Conservation (phyloP, 2,888 invertebrate species). For the Dichetophora obliterata region DNA sequence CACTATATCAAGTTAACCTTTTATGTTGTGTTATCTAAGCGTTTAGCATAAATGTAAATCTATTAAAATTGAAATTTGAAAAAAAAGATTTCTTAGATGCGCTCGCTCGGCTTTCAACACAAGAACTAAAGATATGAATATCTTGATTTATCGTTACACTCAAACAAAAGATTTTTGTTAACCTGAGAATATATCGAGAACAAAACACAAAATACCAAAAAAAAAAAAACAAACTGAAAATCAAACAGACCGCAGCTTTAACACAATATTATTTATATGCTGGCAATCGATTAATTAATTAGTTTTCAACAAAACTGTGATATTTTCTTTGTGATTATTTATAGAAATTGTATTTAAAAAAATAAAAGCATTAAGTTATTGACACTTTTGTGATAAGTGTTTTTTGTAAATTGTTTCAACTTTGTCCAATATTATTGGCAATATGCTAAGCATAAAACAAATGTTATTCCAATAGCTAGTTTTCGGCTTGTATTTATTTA, state of each 20-base stretch:
- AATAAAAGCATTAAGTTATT: too few relatives aligned
- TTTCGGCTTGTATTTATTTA: too few relatives aligned
- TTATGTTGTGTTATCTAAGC: too few relatives aligned
- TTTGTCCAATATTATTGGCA: too few relatives aligned
- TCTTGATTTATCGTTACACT: slow-evolving; percentile 25
- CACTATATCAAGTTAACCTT: too few relatives aligned
- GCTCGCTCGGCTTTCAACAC: slow-evolving; percentile 24
- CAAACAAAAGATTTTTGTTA: slow-evolving; percentile 11
- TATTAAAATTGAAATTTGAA: neutral
- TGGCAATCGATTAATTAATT: neutral
- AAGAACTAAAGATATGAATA: slow-evolving; percentile 6
- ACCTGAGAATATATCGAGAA: neutral
- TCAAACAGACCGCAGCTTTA: neutral
- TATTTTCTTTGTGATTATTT: too few relatives aligned
- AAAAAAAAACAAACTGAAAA: neutral
- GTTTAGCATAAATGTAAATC: neutral
- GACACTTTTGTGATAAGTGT: too few relatives aligned
- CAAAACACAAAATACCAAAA: neutral
- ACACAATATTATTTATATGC: neutral
- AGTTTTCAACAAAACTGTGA: slow-evolving; percentile 4
- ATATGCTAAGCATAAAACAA: too few relatives aligned
- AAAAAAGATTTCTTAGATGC: slow-evolving; percentile 12
- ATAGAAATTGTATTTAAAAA: too few relatives aligned
- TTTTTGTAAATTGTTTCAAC: too few relatives aligned
- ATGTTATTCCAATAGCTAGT: too few relatives aligned